Evolutionary conservation across 2,888 invertebrate species (phyloP), one percentile per base, ranked within the genome.

Genomic region (Pristionchus exspectatus): DNA sequence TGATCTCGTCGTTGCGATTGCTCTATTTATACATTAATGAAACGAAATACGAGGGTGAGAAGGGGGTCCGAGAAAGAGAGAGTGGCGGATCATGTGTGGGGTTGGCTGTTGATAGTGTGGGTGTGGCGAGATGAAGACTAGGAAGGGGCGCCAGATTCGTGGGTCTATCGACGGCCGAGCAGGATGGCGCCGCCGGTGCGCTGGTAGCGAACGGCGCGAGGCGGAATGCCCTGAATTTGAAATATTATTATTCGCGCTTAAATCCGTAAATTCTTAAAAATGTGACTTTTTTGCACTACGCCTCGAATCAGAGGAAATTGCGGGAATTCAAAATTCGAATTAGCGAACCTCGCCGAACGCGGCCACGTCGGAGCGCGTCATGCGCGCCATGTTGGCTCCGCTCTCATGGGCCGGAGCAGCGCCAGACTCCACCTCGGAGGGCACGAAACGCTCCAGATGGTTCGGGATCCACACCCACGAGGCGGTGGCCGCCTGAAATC

Each of bases 161-260:
- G 5, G 50, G 81, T 14, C 81, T 81, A 81, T 59, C 56, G 69
- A 2, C 89, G 86, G 21, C 92, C 92, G 18, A 92, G 90, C n/a
- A 92, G 90, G 87, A 92, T 92, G 18, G 92, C 88, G 27, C 92
- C 92, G 18, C 92, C 92, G 44, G 92, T 92, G 18, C 92, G 91
- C 50, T 91, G 91, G 83, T 87, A 90, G 54, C 91, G 89, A 14
- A 88, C 81, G 38, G 89, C 69, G 9, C 91, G 90, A 33, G 90
- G 87, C 18, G 77, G 74, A n/a, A 87, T 86, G 77, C 59, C 50
- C 63, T 74, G 50, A 81, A 50, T 81, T 81, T 14, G 18, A 83
- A 59, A 33, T 59, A 30, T 59, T 24, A 21, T 30, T 16, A 4
- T 59, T 59, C 33, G 59, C 84, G 30, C 59, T 21, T 21, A 59